Evolutionary conservation across 92 coral and sea anemone species (phyloP).

Genomic region (Palythoa caribaeorum): DNA sequence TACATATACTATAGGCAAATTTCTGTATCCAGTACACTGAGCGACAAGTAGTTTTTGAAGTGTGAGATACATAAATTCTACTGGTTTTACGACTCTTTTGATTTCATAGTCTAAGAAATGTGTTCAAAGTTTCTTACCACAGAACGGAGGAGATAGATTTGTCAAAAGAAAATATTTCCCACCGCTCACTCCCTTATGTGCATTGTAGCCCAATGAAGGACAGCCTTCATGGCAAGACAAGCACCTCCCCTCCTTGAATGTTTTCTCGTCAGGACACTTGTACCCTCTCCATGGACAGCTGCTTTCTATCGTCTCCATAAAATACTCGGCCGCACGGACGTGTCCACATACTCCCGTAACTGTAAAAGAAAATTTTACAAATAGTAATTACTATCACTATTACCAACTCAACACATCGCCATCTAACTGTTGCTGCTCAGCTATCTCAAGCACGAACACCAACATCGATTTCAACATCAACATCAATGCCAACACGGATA

Average conservation of each 20-base stretch:
- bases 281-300: conserved; percentile 22
- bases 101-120: no score
- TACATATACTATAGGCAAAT: no score
- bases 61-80: no score
- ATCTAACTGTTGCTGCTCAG: no score
- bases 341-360: not conserved
- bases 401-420: no score
- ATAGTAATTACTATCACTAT: no score
- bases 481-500: no score
- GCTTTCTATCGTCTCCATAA: not conserved
- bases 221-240: conserved; percentile 23
- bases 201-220: conserved; percentile 12
- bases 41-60: no score
- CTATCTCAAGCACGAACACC: no score
- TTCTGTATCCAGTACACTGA: no score
- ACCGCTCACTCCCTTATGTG: not conserved
- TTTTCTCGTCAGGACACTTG: not conserved
- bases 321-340: not conserved
- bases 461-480: no score
- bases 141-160: not conserved
- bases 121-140: not conserved
- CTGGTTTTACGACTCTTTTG: no score
- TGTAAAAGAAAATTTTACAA: not conserved
- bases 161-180: conserved; percentile 14
- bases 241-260: not conserved